Conservation (phyloP, 2,888 invertebrate species). For the Dryobota labecula region DNA sequence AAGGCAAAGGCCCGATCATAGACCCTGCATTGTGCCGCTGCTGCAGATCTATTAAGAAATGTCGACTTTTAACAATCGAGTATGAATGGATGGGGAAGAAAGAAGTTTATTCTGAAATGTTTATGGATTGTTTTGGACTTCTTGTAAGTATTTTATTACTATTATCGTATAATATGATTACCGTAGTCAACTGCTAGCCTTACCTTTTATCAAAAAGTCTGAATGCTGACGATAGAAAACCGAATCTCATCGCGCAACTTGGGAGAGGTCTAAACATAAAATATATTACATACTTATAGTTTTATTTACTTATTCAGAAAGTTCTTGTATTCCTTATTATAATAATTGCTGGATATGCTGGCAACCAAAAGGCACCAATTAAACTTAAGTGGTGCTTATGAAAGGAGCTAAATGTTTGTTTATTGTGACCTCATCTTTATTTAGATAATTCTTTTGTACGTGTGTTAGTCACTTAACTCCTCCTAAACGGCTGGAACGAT, state of each 20-base stretch:
- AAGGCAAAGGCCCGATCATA: conserved; percentile 80
- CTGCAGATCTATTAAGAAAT: conserved; percentile 86
- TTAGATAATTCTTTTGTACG: too few species aligned
- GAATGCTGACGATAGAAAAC: background rate
- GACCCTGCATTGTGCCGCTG: conserved; percentile 85
- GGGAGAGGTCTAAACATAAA: conserved; percentile 15
- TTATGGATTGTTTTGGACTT: conserved; percentile 86
- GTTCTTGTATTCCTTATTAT: background rate
- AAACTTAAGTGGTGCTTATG: background rate
- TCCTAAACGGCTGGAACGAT: too few species aligned
- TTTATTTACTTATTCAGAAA: background rate
- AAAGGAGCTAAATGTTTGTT: background rate
- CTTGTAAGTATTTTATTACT: conserved; percentile 76
- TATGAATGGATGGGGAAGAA: conserved; percentile 83
- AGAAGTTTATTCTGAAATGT: conserved; percentile 86
- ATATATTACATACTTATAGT: background rate
- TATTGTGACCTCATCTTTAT: too few species aligned
- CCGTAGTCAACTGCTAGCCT: background rate
- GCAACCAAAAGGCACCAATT: background rate
- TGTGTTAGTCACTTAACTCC: too few species aligned
- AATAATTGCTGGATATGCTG: background rate
- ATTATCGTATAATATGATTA: background rate
- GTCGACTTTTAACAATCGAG: conserved; percentile 81
- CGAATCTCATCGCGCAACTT: conserved; percentile 3
- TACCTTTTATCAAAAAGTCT: background rate